Evolutionary conservation across 2,888 invertebrate species (phyloP), one percentile per base, ranked within the genome.

Genomic region (Saturnia pavonia): DNA sequence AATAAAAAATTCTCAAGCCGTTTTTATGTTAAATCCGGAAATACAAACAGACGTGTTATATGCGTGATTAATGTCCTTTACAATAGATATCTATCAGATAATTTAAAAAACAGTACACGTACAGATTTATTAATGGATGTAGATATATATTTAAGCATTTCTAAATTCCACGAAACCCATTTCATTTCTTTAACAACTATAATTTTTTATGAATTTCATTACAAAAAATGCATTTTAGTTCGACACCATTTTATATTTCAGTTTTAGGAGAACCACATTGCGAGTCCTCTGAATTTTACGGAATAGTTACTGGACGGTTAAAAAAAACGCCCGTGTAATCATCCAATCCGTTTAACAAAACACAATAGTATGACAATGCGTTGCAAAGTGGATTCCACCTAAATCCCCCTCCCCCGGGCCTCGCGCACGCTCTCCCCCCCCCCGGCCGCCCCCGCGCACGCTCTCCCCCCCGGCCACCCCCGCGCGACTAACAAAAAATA

Each of bases 381-480:
- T 80, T 78, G 84, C 82, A 78, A 82, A 82, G 81, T 79, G 84
- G 81, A 85, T 87, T 88, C 86, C 90, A 90, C 90, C 90, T 90
- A 88, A 85, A 66, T 71, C 66, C 75, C 75, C 73, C 70, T 68
- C 72, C 74, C 74, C 70, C 65, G n/a, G 27, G 22, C 73, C 67
- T 72, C 73, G 66, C 73, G 69, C 72, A 73, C 76, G 75, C 75
- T 74, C n/a, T 19, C 65, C n/a, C n/a, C n/a, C n/a, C n/a, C n/a
- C 71, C 75, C 68, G 69, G 70, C 78, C 77, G 76, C 77, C 76
- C 77, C 75, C 74, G 72, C 74, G 73, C 75, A n/a, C n/a, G n/a
- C n/a, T n/a, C n/a, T n/a, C n/a, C n/a, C n/a, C 70, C 71, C 75
- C 68, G 69, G 70, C 78, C 77, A 76, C 77, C 76, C 77, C 75